Conservation (phyloP, 2,113 vertebrate species). For the Ophthalmolycus amberensis region DNA sequence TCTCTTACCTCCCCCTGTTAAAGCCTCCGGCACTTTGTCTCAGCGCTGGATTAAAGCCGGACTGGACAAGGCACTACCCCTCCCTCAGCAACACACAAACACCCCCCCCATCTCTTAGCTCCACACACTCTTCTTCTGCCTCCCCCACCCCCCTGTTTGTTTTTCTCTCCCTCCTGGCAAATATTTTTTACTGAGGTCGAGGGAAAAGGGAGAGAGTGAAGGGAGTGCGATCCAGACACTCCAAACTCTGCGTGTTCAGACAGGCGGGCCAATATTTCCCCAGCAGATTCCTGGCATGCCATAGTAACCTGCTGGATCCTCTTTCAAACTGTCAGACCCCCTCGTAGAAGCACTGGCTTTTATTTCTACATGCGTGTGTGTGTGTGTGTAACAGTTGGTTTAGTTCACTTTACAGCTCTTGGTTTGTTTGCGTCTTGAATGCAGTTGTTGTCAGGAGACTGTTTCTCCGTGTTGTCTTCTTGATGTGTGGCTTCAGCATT, state of each 20-base stretch:
- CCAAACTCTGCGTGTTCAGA: slow-evolving; percentile 77
- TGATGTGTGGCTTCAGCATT: slow-evolving; percentile 18
- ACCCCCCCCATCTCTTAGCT: slow-evolving; percentile 52
- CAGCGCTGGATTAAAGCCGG: slow-evolving; percentile 72
- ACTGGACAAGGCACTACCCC: slow-evolving; percentile 66
- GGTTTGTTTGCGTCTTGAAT: background rate
- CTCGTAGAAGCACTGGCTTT: slow-evolving; percentile 40
- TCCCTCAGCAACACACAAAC: slow-evolving; percentile 61
- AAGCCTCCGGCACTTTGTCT: slow-evolving; percentile 79
- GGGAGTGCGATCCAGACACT: slow-evolving; percentile 61
- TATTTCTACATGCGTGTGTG: background rate
- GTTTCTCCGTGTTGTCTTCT: background rate
- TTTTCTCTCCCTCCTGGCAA: slow-evolving; percentile 43
- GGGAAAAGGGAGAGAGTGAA: slow-evolving; percentile 53
- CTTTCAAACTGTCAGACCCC: slow-evolving; percentile 57
- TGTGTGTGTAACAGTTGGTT: slow-evolving; percentile 21
- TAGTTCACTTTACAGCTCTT: slow-evolving; percentile 24
- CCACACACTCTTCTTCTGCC: slow-evolving; percentile 58
- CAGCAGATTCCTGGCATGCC: slow-evolving; percentile 84
- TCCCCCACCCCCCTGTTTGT: background rate
- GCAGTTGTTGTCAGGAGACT: slow-evolving; percentile 10
- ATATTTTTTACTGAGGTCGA: slow-evolving; percentile 52
- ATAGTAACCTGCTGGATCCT: slow-evolving; percentile 84
- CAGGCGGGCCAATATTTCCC: slow-evolving; percentile 79
- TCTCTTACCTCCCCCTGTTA: slow-evolving; percentile 67